Percentiles rank a stretch among this genome's conserved stretches.
phyloP scores from a whole-genome alignment of 2,888 invertebrate genomes.

The Chirona hameri region DNA sequence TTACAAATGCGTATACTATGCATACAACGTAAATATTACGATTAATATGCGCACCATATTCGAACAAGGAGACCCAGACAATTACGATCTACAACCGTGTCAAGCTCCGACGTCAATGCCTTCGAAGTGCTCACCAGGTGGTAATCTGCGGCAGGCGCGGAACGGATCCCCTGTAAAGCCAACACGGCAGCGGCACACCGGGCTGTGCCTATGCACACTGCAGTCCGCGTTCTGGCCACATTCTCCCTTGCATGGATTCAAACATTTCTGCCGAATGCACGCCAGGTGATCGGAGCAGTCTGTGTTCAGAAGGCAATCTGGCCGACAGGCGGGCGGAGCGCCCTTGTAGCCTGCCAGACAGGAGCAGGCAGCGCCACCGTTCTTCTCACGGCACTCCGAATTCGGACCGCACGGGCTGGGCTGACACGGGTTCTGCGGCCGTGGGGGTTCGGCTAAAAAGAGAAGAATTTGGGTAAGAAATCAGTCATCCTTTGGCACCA shows the following conservation, averaged over 20 bases:
- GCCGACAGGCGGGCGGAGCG: conserved; percentile 72
- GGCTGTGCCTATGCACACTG: conserved; percentile 37
- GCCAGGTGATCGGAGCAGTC: conserved; percentile 73
- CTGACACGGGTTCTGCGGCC: conserved; percentile 28
- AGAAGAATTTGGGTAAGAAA: neutral
- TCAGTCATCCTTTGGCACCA: no score
- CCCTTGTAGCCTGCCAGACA: conserved; percentile 72
- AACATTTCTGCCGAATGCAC: conserved; percentile 41
- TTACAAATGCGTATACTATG: no score
- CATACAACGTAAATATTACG: no score
- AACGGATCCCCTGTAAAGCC: conserved; percentile 46
- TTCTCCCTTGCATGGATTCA: conserved; percentile 44
- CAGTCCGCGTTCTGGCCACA: conserved; percentile 41
- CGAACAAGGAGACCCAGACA: no score
- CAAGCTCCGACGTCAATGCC: neutral
- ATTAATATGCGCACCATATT: no score
- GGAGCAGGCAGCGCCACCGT: conserved; percentile 75
- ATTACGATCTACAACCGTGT: no score
- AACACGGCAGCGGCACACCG: conserved; percentile 55
- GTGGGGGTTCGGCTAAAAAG: neutral
- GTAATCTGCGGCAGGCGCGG: conserved; percentile 55
- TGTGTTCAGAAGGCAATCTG: conserved; percentile 66
- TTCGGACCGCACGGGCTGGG: conserved; percentile 51
- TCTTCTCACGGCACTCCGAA: conserved; percentile 67
- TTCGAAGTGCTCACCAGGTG: conserved; percentile 53